These are phyloP conservation scores for Hetaerina americana DNA, from an alignment of 1,140 invertebrate species.

Conservation along the genomic window DNA sequence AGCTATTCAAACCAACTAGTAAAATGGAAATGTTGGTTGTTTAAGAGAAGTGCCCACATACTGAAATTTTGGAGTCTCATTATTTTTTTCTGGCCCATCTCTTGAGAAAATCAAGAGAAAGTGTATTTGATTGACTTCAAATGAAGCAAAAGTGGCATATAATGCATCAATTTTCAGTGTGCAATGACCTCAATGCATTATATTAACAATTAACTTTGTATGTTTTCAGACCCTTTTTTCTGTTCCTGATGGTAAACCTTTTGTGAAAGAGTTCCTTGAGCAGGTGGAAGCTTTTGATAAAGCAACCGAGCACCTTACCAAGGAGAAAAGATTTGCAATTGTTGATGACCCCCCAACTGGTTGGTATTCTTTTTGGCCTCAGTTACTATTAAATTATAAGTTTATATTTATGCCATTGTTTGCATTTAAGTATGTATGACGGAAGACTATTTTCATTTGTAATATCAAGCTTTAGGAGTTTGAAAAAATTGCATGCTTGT, in stretches of 20 bases:
- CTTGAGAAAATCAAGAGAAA: too few species aligned
- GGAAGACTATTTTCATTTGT: background rate
- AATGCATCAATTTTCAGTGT: conserved; percentile 13
- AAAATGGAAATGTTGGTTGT: too few species aligned
- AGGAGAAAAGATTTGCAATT: conserved; percentile 37
- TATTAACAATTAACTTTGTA: background rate
- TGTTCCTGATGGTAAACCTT: conserved; percentile 33
- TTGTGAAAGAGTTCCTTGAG: conserved; percentile 43
- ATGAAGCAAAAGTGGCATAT: background rate
- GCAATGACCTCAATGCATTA: background rate
- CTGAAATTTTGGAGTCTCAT: too few species aligned
- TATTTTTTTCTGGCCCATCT: too few species aligned
- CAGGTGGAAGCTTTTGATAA: conserved; percentile 40
- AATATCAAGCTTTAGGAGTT: background rate
- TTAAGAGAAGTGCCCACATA: too few species aligned
- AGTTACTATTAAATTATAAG: background rate
- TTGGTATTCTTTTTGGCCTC: background rate
- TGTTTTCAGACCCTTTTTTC: conserved; percentile 32
- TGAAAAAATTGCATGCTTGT: background rate
- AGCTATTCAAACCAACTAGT: too few species aligned
- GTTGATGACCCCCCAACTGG: conserved; percentile 29
- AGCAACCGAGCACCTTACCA: conserved; percentile 39
- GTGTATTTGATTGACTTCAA: conserved; percentile 8
- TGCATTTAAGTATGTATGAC: background rate
- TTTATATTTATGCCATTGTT: too few species aligned